Base-by-base conservation (phyloP, 2,797 vertebrate species). In the Pseudochirops cupreus region DNA sequence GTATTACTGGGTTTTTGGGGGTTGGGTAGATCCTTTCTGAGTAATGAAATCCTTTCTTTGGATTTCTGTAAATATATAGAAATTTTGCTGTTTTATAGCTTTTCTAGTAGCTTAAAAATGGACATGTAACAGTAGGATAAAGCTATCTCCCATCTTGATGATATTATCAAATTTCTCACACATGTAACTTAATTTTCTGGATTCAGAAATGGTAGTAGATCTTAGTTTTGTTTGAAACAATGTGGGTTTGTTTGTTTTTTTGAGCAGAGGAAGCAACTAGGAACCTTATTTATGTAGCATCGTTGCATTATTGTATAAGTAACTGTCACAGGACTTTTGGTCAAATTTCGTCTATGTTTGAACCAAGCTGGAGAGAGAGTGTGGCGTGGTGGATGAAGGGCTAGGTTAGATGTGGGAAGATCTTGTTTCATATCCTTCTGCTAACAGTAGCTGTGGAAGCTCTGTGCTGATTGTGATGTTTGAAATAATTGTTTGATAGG, bases 341-440 rank as follows among this genome's bases (percentile, higher is more conserved):
- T 46, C 74, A n/a, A 91, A 90, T 96, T 97, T 39, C 67, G 0
- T 91, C 31, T 74, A 58, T 10, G 29, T 96, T 91, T 94, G 58
- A 55, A 91, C 26, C 46, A 94, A 6, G 54, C 58, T 95, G 24
- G 16, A 82, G 67, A 82, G 67, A 82, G 0, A 82, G 67, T 39
- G 6, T 46, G 33, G 16, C 62, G 39, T 74, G 16, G 14, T 74
- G 62, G 33, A 74, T 74, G 11, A 13, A 33, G 59, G 59, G 13
- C 59, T 67, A 67, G 59, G 16, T 67, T n/a, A 67, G 13, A 67
- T n/a, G n/a, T 4, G 29, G 59, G 31, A 67, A 33, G 31, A 67
- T 67, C 59, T 67, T 29, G 12, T 14, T 33, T 67, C 59, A 33
- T n/a, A 33, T 67, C 59, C 33, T 74, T 39, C n/a, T 39, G n/a